phyloP scores from a whole-genome alignment of 2,113 vertebrate genomes.

The Dendropsophus ebraccatus region DNA sequence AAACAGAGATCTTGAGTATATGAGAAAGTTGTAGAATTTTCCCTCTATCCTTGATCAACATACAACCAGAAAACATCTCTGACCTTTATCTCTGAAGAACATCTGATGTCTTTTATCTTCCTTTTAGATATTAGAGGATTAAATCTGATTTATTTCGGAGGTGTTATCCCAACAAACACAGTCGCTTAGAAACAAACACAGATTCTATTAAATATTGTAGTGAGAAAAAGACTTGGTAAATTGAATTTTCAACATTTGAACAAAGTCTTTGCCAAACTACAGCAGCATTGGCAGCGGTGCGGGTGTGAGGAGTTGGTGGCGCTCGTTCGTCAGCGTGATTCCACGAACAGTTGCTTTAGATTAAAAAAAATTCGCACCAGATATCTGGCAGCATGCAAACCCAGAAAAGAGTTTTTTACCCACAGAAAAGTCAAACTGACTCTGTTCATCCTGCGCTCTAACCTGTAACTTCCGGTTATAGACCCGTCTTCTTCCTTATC shows the following conservation, averaged over 20 bases:
- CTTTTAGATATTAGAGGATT: not conserved
- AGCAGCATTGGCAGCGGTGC: constrained; percentile 8
- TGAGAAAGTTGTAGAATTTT: too few relatives aligned
- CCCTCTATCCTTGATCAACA: too few relatives aligned
- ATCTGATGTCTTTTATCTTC: not conserved
- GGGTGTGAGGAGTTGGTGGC: not conserved
- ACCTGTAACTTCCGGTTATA: not conserved
- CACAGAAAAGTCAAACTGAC: not conserved
- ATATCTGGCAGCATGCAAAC: not conserved
- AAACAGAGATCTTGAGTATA: too few relatives aligned
- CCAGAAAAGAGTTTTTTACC: not conserved
- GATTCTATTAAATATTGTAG: constrained; percentile 15
- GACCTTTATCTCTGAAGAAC: not conserved
- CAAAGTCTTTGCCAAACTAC: constrained; percentile 15
- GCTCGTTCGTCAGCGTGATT: not conserved
- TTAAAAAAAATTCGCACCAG: too few relatives aligned
- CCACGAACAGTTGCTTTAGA: constrained; percentile 13
- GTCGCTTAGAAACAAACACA: constrained; percentile 28
- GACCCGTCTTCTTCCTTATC: not conserved
- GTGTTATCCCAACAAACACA: constrained; percentile 47
- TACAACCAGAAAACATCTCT: too few relatives aligned
- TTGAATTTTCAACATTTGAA: constrained; percentile 39
- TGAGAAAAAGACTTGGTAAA: constrained; percentile 23
- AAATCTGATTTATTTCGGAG: constrained; percentile 5
- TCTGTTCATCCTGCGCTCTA: not conserved